phyloP scores from a whole-genome alignment of 2,113 vertebrate genomes.

The Lasiurus borealis region DNA sequence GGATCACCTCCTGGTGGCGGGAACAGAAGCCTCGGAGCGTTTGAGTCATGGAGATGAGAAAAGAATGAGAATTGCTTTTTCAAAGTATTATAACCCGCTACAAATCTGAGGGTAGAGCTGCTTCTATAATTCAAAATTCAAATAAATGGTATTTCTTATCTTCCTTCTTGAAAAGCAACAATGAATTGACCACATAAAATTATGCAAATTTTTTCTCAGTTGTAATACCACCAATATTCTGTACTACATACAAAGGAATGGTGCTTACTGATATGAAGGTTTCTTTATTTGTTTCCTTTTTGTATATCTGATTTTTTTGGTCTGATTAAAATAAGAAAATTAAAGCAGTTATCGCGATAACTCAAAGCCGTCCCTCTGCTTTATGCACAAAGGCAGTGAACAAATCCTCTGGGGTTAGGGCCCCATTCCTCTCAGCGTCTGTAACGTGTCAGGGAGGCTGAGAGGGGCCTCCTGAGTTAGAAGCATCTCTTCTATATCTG shows the following conservation, averaged over 20 bases:
- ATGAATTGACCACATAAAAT: not conserved
- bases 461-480: not conserved
- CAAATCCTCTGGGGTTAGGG: not conserved
- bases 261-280: not conserved
- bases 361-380: not conserved
- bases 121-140: conserved; percentile 30
- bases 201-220: conserved; percentile 1
- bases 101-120: not conserved
- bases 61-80: not conserved
- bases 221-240: not conserved
- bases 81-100: not conserved
- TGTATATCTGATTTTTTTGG: not conserved
- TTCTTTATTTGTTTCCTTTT: not conserved
- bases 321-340: conserved; percentile 17
- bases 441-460: not conserved
- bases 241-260: not conserved
- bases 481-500: not conserved
- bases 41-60: not conserved
- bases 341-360: not conserved
- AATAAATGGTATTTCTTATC: not conserved
- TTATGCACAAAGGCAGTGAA: conserved; percentile 1
- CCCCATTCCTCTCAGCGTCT: not conserved
- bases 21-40: not conserved
- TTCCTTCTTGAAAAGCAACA: conserved; percentile 34
- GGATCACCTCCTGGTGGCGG: not conserved